Evolutionary conservation across 2,113 vertebrate genomes (phyloP).

Genomic region (Phrynosoma platyrhinos): DNA sequence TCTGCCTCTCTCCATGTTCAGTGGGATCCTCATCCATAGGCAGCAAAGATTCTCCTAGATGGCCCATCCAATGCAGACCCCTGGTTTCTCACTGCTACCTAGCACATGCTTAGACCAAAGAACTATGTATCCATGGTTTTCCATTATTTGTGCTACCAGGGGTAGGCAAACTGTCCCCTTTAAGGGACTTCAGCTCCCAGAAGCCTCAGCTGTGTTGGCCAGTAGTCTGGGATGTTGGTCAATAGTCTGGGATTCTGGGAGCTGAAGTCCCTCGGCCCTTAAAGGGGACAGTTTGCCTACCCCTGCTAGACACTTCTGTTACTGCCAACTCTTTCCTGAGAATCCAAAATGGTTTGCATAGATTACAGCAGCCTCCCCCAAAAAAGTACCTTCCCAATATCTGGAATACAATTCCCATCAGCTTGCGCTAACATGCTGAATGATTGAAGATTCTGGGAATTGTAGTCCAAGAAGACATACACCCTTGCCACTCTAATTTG

Average conservation of each 20-base stretch:
- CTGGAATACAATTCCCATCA: too few species aligned
- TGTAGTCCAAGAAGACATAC: too few species aligned
- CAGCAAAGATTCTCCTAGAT: not conserved
- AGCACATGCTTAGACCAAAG: not conserved
- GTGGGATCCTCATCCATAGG: accelerated
- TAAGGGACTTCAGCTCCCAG: too few species aligned
- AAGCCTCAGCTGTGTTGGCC: too few species aligned
- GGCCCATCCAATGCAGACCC: not conserved
- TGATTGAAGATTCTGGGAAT: too few species aligned
- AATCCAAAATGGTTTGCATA: not conserved
- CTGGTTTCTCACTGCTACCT: not conserved
- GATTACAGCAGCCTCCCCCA: not conserved
- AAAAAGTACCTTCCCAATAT: too few species aligned
- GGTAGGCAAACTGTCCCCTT: too few species aligned
- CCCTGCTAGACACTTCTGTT: not conserved
- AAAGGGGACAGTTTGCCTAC: too few species aligned
- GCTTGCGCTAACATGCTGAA: too few species aligned
- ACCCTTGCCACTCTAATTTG: not conserved
- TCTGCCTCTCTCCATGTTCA: not conserved
- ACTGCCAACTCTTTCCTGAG: not conserved
- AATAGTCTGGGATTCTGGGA: too few species aligned
- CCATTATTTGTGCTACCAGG: not conserved
- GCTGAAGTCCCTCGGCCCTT: too few species aligned
- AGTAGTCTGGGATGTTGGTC: too few species aligned
- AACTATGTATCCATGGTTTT: not conserved